Evolutionary conservation across 2,888 invertebrate genomes (phyloP).

Genomic region (Tortrix viridana): DNA sequence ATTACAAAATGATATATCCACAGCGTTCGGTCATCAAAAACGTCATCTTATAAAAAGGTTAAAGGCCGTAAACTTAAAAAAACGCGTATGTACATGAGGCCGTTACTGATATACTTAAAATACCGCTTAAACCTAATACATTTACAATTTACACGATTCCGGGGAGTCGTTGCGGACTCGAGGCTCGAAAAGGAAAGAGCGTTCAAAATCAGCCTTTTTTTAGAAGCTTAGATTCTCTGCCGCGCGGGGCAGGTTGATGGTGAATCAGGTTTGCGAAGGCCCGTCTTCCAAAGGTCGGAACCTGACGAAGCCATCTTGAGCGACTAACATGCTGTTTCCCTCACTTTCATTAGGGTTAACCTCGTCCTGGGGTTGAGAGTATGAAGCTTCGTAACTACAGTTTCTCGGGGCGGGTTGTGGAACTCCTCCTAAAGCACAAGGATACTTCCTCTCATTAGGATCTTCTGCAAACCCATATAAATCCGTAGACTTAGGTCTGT

Average conservation of each 20-base stretch:
- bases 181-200: slow-evolving; percentile 32
- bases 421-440: slow-evolving; percentile 72
- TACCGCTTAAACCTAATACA: slow-evolving; percentile 63
- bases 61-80: slow-evolving; percentile 56
- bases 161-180: slow-evolving; percentile 42
- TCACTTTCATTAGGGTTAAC: slow-evolving; percentile 75
- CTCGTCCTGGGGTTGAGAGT: slow-evolving; percentile 84
- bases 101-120: slow-evolving; percentile 58
- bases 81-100: slow-evolving; percentile 79
- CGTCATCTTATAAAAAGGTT: slow-evolving; percentile 48
- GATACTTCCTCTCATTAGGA: slow-evolving; percentile 72
- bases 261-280: slow-evolving; percentile 79
- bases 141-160: slow-evolving; percentile 70
- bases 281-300: slow-evolving; percentile 89
- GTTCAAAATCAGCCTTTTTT: slow-evolving; percentile 48
- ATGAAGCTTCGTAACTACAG: slow-evolving; percentile 79
- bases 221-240: slow-evolving; percentile 73
- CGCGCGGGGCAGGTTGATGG: slow-evolving; percentile 68
- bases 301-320: slow-evolving; percentile 94
- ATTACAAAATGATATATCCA: slow-evolving; percentile 16
- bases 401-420: slow-evolving; percentile 81
- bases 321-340: slow-evolving; percentile 92
- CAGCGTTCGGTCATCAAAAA: slow-evolving; percentile 31
- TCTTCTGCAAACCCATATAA: slow-evolving; percentile 83
- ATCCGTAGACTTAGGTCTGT: slow-evolving; percentile 86